phyloP scores from a whole-genome alignment of 2,113 vertebrate genomes.

The Rhineura floridana region DNA sequence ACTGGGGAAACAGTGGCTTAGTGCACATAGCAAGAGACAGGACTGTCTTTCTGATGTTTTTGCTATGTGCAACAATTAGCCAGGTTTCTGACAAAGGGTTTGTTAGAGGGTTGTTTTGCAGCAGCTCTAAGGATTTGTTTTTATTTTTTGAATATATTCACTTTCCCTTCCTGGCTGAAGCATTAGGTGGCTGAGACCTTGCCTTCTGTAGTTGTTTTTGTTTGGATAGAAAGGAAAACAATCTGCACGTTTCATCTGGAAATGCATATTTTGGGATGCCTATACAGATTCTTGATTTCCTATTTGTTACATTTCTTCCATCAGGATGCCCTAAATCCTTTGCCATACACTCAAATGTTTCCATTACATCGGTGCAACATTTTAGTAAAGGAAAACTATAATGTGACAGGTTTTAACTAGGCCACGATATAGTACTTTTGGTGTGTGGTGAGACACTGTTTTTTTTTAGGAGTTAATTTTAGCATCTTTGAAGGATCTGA shows the following conservation, averaged over 20 bases:
- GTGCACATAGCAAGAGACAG: neutral
- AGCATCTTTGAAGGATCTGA: neutral
- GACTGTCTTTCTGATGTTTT: neutral
- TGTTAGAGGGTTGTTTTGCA: neutral
- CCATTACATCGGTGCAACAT: neutral
- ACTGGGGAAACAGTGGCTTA: neutral
- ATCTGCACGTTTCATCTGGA: neutral
- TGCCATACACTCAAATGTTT: neutral
- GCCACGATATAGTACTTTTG: neutral
- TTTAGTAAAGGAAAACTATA: neutral
- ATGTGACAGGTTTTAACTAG: neutral
- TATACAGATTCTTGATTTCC: neutral
- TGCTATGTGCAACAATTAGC: neutral
- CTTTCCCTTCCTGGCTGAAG: neutral
- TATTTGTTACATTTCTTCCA: neutral
- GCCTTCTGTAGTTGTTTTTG: neutral
- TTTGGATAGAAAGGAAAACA: neutral
- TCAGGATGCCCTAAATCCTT: neutral
- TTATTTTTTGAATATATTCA: neutral
- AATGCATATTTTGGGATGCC: neutral
- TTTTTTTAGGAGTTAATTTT: neutral
- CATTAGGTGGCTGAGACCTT: neutral
- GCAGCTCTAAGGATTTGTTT: neutral
- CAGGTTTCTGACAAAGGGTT: neutral
- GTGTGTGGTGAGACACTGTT: neutral